These are phyloP conservation scores for Pseudorectes ferrugineus DNA, from an alignment of 2,113 vertebrate species.

Conservation along the genomic window DNA sequence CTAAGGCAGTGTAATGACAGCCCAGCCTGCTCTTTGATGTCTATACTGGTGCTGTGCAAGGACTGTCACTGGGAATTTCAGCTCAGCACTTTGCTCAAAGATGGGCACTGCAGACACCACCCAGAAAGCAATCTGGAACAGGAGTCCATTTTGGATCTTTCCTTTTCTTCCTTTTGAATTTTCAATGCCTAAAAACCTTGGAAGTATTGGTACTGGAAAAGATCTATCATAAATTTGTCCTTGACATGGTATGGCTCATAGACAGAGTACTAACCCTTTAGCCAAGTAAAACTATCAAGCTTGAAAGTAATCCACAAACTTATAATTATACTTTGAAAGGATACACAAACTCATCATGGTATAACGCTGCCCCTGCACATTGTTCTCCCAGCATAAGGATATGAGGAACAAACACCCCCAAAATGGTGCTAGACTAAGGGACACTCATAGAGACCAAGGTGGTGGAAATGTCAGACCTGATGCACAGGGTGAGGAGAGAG, in stretches of 20 bases:
- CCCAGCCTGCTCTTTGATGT: not conserved
- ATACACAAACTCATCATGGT: not conserved
- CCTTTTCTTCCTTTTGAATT: not conserved
- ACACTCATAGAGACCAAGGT: not conserved
- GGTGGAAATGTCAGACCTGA: not conserved
- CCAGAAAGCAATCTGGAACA: not conserved
- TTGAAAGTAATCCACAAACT: not conserved
- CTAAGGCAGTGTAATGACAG: not conserved
- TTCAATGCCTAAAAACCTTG: not conserved
- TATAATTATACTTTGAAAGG: not conserved
- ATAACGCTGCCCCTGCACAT: not conserved
- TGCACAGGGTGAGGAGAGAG: not conserved
- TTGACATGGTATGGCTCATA: not conserved
- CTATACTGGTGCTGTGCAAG: not conserved
- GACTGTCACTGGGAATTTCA: not conserved
- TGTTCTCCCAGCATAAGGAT: not conserved
- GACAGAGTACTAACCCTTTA: not conserved
- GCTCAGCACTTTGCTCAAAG: not conserved
- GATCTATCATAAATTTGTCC: not conserved
- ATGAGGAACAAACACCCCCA: not conserved
- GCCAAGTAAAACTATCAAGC: not conserved
- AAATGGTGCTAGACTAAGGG: accelerated
- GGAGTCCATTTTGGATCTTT: not conserved
- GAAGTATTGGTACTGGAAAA: not conserved
- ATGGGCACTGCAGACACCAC: not conserved